Evolutionary conservation across 2,888 invertebrate genomes (phyloP).

Genomic region (Thelaira solivaga): DNA sequence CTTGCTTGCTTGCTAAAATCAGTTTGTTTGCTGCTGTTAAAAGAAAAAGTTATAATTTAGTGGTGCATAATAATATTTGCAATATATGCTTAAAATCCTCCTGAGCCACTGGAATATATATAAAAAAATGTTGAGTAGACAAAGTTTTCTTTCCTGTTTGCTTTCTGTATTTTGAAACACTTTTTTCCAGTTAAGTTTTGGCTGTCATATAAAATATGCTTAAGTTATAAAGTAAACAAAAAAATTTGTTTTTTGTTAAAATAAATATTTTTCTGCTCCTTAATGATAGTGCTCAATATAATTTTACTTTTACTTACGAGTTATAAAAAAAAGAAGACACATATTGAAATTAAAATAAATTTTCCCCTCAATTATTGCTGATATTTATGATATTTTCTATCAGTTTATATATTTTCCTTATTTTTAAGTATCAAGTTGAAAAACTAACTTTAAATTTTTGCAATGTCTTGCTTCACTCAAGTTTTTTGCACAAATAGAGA

Average conservation of each 20-base stretch:
- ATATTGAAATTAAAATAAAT: background rate
- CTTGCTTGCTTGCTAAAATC: background rate
- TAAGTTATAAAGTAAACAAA: constrained; percentile 42
- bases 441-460: constrained; percentile 22
- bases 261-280: constrained; percentile 3
- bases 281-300: constrained; percentile 31
- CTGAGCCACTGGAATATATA: background rate
- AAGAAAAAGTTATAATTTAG: constrained; percentile 42
- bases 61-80: constrained; percentile 44
- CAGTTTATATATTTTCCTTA: background rate
- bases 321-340: background rate
- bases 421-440: background rate
- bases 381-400: background rate
- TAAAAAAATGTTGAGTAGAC: constrained; percentile 1
- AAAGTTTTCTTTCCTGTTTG: constrained; percentile 16
- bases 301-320: background rate
- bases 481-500: background rate
- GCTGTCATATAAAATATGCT: constrained; percentile 47
- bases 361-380: background rate
- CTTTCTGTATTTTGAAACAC: background rate
- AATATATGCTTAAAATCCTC: constrained; percentile 15
- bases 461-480: background rate
- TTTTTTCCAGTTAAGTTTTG: background rate
- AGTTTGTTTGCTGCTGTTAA: constrained; percentile 4
- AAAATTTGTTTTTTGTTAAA: constrained; percentile 36